phyloP scores from a whole-genome alignment of 2,797 vertebrate species.

The Helostoma temminkii region DNA sequence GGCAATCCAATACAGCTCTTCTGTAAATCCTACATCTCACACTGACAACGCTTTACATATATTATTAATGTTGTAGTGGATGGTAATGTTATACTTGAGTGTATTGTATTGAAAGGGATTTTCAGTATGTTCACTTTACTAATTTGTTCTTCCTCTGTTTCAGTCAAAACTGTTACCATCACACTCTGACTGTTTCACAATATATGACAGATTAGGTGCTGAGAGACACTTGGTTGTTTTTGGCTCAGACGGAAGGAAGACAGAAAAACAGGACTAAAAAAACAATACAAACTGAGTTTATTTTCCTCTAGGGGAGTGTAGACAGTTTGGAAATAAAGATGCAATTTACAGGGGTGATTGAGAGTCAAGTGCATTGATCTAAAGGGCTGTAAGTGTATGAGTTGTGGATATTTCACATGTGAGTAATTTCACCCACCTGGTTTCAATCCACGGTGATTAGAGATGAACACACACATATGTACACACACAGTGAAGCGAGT shows the following conservation, averaged over 20 bases:
- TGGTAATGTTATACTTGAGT: too few relatives aligned
- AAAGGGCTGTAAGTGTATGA: neutral
- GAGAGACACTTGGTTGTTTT: neutral
- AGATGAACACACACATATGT: neutral
- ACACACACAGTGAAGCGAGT: too few relatives aligned
- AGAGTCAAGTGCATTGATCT: neutral
- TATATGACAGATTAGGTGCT: too few relatives aligned
- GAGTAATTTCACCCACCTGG: conserved; percentile 19
- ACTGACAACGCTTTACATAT: too few relatives aligned
- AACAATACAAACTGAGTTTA: neutral
- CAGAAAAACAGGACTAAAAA: neutral
- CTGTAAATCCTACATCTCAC: too few relatives aligned
- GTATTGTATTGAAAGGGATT: too few relatives aligned
- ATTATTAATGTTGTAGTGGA: too few relatives aligned
- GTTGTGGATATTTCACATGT: neutral
- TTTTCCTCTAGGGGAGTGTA: neutral
- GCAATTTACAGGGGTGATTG: neutral
- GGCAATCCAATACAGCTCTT: too few relatives aligned
- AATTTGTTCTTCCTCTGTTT: too few relatives aligned
- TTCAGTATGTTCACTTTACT: too few relatives aligned
- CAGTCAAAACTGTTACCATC: too few relatives aligned
- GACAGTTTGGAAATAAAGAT: neutral
- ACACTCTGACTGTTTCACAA: too few relatives aligned
- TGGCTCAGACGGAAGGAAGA: conserved; percentile 2
- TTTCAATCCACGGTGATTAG: conserved; percentile 2